Evolutionary conservation across 1,140 invertebrate genomes (phyloP), one percentile per base, ranked within the genome.

Genomic region (Apis dorsata): DNA sequence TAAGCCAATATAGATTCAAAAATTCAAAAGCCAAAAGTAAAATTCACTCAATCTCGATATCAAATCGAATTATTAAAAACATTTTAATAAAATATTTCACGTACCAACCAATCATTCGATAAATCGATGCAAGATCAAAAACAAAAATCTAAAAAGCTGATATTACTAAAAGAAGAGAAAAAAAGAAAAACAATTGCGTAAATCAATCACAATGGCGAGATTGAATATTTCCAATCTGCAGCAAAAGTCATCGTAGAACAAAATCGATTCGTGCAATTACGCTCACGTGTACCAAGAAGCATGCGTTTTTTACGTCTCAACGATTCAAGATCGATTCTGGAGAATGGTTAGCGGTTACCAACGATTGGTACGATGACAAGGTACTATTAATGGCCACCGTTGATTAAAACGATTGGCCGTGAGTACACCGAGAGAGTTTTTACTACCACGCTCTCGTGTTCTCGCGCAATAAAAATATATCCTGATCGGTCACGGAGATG

Each of bases 401-500:
- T 79, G 68, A 79, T 79, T 79, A 62, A 79, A 62, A 57, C 44
- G 57, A 79, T 79, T 15, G 44, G 44, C n/a, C 44, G 7, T 12
- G 24, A 44, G 34, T 44, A 44, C 19, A n/a, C 44, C n/a, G 15
- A 8, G 28, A 24, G 3, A n/a, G 28, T 70, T 70, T 79, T 68
- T 60, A 44, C 44, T 44, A 13, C 10, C 12, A 2, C 10, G 66
- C 34, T 63, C 44, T 57, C 78, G 78, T 62, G 78, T 79, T 72
- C 28, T 15, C n/a, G 17, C 7, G 78, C 57, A 79, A 79, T 79
- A 51, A 79, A 79, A 79, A 72, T 63, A 34, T 10, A 15, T 34
- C 15, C n/a, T 65, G 21, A 68, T 19, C 28, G 34, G 57, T 79
- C 77, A 71, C 77, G 77, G 19, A n/a, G 57, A 79, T 71, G 68